phyloP scores from a whole-genome alignment of 2,888 invertebrate species.

The Alcis repandata region DNA sequence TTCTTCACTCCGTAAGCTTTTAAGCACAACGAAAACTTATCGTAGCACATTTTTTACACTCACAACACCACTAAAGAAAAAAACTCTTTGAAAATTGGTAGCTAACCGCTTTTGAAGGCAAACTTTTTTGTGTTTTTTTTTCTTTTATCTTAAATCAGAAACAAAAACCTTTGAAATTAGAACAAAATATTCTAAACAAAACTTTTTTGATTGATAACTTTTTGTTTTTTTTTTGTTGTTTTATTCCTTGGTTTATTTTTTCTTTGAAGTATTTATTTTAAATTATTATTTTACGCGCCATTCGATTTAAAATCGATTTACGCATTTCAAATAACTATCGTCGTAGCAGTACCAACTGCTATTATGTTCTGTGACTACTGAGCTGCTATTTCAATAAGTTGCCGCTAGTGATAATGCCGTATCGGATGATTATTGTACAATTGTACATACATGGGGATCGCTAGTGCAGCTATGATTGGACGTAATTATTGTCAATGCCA shows the following conservation, averaged over 20 bases:
- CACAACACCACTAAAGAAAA: slow-evolving; percentile 29
- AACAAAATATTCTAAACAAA: background rate
- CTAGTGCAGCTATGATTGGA: slow-evolving; percentile 31
- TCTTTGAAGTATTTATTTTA: background rate
- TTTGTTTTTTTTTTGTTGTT: slow-evolving; percentile 19
- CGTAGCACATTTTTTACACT: slow-evolving; percentile 66
- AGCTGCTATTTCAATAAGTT: slow-evolving; percentile 56
- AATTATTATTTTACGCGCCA: background rate
- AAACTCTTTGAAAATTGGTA: slow-evolving; percentile 13
- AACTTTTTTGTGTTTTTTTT: background rate
- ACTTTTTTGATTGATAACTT: slow-evolving; percentile 18
- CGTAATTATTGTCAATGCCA: slow-evolving; percentile 34
- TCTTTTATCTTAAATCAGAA: background rate
- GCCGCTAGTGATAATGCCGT: slow-evolving; percentile 59
- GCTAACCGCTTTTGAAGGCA: background rate
- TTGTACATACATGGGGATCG: slow-evolving; percentile 23
- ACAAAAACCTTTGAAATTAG: background rate
- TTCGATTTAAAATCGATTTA: slow-evolving; percentile 10
- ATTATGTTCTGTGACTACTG: slow-evolving; percentile 45
- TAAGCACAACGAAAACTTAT: slow-evolving; percentile 59
- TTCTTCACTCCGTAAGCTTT: slow-evolving; percentile 55
- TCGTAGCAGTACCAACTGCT: slow-evolving; percentile 51
- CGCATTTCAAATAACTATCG: background rate
- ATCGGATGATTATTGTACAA: slow-evolving; percentile 42
- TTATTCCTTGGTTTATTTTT: background rate